A percentile compares a stretch with the other conserved stretches of the same genome.
Conservation (phyloP, 2,888 invertebrate species). For the Melolontha melolontha region DNA sequence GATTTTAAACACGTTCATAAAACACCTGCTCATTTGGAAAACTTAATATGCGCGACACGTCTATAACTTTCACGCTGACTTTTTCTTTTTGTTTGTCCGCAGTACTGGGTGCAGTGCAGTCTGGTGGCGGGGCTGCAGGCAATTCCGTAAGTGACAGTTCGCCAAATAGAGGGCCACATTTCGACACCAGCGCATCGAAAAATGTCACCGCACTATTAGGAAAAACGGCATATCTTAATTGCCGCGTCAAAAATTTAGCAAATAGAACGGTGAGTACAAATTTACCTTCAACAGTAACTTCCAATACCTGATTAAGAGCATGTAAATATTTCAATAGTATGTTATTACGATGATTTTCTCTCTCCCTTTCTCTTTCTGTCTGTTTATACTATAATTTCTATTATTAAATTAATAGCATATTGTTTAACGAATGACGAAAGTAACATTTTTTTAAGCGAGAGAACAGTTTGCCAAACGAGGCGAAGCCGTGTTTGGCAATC, state of each 20-base stretch:
- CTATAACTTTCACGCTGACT: slow-evolving; percentile 5
- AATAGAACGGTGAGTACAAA: slow-evolving; percentile 86
- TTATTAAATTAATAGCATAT: no score
- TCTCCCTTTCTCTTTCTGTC: no score
- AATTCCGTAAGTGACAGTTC: slow-evolving; percentile 59
- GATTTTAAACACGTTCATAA: slow-evolving; percentile 25
- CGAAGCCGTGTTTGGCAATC: no score
- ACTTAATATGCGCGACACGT: slow-evolving; percentile 21
- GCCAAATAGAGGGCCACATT: slow-evolving; percentile 63
- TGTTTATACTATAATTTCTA: no score
- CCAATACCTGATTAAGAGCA: neutral
- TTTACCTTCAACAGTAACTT: neutral
- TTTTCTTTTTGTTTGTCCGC: slow-evolving; percentile 52
- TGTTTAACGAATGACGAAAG: no score
- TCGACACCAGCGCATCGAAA: slow-evolving; percentile 64
- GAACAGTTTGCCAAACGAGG: no score
- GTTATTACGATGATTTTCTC: no score
- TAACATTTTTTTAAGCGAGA: no score
- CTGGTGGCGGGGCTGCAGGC: slow-evolving; percentile 56
- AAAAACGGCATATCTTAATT: slow-evolving; percentile 90
- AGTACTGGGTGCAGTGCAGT: slow-evolving; percentile 61
- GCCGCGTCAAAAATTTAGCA: slow-evolving; percentile 89
- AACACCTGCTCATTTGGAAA: slow-evolving; percentile 19
- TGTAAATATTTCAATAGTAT: neutral
- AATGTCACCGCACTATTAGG: slow-evolving; percentile 85